Evolutionary conservation across 2,888 invertebrate species (phyloP).

Genomic region (Lasius platythorax): DNA sequence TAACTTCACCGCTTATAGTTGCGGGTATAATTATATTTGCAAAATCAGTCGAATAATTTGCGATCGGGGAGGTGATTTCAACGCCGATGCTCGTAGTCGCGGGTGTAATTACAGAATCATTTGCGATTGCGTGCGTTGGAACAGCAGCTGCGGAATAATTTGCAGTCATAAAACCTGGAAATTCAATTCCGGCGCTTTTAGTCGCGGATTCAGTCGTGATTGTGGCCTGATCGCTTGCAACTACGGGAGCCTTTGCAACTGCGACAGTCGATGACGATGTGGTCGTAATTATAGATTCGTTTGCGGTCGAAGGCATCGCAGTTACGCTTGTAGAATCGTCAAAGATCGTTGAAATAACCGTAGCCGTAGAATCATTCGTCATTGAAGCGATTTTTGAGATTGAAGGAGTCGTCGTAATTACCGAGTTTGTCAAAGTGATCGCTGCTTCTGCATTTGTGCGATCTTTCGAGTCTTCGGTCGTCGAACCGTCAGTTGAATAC

Average conservation of each 20-base stretch:
- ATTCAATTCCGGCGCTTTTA: not conserved
- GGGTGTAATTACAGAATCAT: not conserved
- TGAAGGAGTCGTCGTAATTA: not conserved
- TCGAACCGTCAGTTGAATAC: not conserved
- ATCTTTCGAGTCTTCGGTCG: not conserved
- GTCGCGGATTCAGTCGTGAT: not conserved
- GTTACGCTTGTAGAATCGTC: not conserved
- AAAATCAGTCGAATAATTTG: not conserved
- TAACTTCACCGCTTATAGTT: not conserved
- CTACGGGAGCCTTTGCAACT: not conserved
- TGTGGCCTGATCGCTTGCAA: not conserved
- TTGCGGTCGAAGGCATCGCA: not conserved
- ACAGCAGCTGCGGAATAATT: not conserved
- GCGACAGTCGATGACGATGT: not conserved
- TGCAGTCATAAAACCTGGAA: not conserved
- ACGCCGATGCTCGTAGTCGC: not conserved
- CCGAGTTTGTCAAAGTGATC: not conserved
- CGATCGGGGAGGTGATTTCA: conserved; percentile 9
- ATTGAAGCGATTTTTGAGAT: not conserved
- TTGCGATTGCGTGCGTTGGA: not conserved
- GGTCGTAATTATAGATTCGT: not conserved
- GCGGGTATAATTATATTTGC: not conserved
- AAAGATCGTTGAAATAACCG: not conserved
- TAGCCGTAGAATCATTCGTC: not conserved
- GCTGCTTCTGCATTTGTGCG: not conserved